Conservation (phyloP, 64 coral and sea anemone species). For the Pocillopora damicornis region DNA sequence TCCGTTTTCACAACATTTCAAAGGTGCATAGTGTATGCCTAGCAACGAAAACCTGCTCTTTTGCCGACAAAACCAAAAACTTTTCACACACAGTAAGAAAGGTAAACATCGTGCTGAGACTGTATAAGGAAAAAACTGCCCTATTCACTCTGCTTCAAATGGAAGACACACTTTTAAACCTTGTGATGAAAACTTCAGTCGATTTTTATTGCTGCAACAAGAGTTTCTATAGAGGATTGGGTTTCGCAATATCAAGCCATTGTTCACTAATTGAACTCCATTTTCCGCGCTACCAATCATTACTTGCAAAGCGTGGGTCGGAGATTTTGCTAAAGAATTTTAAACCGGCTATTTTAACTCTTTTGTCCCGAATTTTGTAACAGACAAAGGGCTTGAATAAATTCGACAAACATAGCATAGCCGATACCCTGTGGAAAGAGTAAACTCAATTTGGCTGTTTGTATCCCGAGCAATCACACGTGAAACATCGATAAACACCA, state of each 20-base stretch:
- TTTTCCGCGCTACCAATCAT: not conserved
- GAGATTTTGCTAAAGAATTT: slow-evolving; percentile 10
- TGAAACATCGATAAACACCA: not conserved
- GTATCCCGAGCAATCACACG: not conserved
- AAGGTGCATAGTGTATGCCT: slow-evolving; percentile 5
- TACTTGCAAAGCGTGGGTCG: slow-evolving; percentile 4
- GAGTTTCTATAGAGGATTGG: not conserved
- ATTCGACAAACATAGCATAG: slow-evolving; percentile 5
- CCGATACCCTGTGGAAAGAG: not conserved
- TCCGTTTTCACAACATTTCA: slow-evolving; percentile 34
- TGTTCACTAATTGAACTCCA: not conserved
- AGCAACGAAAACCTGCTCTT: slow-evolving; percentile 16
- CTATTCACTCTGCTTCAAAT: not conserved
- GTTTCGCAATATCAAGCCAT: not conserved
- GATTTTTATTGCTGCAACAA: not conserved
- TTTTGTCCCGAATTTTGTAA: not conserved
- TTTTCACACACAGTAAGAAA: slow-evolving; percentile 18
- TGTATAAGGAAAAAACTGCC: not conserved
- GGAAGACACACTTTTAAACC: not conserved
- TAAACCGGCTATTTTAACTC: not conserved
- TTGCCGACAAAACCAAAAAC: slow-evolving; percentile 11
- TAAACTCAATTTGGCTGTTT: not conserved
- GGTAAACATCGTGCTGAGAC: not conserved
- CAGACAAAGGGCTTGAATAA: slow-evolving; percentile 22
- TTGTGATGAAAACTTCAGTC: not conserved